Evolutionary conservation across 2,797 vertebrate species (phyloP).

Genomic region (Sebastes oblongus): DNA sequence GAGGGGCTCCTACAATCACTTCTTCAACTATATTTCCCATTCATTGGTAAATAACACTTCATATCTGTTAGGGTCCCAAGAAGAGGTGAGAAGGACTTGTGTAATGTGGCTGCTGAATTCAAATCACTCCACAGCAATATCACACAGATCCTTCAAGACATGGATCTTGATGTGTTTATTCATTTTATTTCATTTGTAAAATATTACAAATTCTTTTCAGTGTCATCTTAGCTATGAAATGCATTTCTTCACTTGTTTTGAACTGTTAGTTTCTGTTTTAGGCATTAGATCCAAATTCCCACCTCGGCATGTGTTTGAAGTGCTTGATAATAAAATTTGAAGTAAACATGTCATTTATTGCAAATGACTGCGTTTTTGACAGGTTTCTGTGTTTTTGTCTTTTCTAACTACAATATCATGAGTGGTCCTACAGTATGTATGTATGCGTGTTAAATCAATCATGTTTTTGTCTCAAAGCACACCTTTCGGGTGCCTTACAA

Average conservation of each 20-base stretch:
- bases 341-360: conserved; percentile 24
- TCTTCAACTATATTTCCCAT: neutral
- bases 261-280: neutral
- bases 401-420: neutral
- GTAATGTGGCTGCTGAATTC: conserved; percentile 32
- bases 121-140: conserved; percentile 21
- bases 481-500: conserved; percentile 95
- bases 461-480: conserved; percentile 84
- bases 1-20: neutral
- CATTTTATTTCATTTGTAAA: conserved; percentile 17
- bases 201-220: neutral
- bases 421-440: neutral
- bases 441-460: conserved; percentile 1
- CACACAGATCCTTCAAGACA: conserved; percentile 1
- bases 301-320: conserved; percentile 20
- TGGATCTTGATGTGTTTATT: conserved; percentile 38
- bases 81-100: neutral
- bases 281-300: neutral
- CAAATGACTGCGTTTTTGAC: neutral
- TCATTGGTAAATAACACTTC: neutral
- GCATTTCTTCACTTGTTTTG: conserved; percentile 2
- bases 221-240: neutral
- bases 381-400: neutral
- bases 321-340: conserved; percentile 4
- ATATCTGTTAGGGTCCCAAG: neutral